Base-by-base conservation (phyloP, 2,888 invertebrate genomes). In the Odontothrips loti region DNA sequence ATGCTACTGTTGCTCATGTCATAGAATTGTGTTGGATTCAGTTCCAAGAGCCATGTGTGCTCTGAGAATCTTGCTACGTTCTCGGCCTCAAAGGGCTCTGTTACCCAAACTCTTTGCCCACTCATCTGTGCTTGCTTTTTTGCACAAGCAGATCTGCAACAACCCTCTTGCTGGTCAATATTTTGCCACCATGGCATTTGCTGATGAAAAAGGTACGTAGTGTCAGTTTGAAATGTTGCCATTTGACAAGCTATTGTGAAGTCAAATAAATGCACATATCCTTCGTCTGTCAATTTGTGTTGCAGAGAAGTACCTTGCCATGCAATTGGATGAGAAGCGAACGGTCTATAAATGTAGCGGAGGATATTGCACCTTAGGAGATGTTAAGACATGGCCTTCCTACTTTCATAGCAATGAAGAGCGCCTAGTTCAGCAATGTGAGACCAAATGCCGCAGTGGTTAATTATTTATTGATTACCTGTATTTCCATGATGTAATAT, bases 281-380 rank as follows among this genome's bases (percentile, higher is more conserved):
- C n/a, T n/a, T n/a, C n/a, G n/a, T n/a, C n/a, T n/a, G n/a, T n/a
- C n/a, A n/a, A n/a, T 79, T 17, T 78, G 47, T 47, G 27, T 84
- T 84, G n/a, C 81, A 87, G 87, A 88, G 47, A 90, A 89, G 83
- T 90, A 89, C 83, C 84, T 91, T 48, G 86, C 86, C 9, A 88
- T 92, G 88, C 85, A 89, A 0, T 63, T 88, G 68, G 89, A 89
- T 78, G 90, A 91, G 51, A 92, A 91, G 86, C 87, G 90, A 81
- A 88, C 89, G 83, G 84, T 87, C 47, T 90, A 90, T 84, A 89
- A 88, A 84, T 85, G 85, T 79, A 81, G 79, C 3, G 86, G 86
- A 63, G 87, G 88, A 51, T 89, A 87, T 81, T 86, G 88, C 29
- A 87, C 86, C 58, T 81, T 90, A 3, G 86, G 89, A 75, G 85